These are phyloP conservation scores for Dolichallabes microphthalmus DNA, from an alignment of 2,113 vertebrate species.

Conservation along the genomic window DNA sequence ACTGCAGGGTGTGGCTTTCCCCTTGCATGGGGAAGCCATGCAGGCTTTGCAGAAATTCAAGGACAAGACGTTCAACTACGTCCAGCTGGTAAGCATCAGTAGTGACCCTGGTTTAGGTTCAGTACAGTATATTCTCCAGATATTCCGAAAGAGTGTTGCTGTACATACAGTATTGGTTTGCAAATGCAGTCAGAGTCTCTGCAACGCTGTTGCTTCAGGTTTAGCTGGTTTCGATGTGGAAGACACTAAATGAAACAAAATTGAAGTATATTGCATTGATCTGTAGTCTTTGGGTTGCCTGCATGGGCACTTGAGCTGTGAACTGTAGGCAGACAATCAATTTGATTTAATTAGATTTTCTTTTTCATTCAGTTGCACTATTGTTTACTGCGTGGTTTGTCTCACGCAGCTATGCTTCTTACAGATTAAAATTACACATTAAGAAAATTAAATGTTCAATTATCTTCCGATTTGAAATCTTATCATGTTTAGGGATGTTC, in stretches of 20 bases:
- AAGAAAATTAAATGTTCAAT: no score
- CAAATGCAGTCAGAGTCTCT: not conserved
- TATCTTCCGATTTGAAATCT: no score
- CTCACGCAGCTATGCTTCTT: no score
- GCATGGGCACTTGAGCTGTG: no score
- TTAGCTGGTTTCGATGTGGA: not conserved
- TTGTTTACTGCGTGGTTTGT: no score
- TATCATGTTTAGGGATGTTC: not conserved
- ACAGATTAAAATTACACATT: no score
- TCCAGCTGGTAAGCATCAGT: constrained; percentile 78
- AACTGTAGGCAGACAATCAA: no score
- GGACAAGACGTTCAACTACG: constrained; percentile 79
- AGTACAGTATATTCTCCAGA: not conserved
- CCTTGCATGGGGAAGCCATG: constrained; percentile 78
- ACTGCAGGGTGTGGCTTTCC: constrained; percentile 84
- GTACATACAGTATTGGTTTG: not conserved
- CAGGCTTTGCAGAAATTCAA: constrained; percentile 81
- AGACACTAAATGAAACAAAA: no score
- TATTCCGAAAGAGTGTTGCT: not conserved
- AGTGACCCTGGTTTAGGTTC: not conserved
- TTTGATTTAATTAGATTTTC: no score
- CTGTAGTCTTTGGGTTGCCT: not conserved
- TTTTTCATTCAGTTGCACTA: no score
- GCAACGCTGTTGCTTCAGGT: not conserved
- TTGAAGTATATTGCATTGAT: not conserved